Base-by-base conservation (phyloP, 2,797 vertebrate genomes). In the Eupleurogrammus muticus region DNA sequence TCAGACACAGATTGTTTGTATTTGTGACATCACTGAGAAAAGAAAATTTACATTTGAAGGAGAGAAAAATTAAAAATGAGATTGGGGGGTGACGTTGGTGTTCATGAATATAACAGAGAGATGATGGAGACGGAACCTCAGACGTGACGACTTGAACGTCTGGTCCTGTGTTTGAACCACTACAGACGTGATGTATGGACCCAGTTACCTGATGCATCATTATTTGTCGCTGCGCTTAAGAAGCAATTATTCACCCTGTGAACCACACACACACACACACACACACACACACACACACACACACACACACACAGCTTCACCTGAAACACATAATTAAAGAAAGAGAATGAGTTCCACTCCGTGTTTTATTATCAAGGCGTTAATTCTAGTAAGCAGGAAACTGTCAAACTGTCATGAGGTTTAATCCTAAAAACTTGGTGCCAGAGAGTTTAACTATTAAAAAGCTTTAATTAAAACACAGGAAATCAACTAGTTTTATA, bases 301-400 rank as follows among this genome's bases (percentile, higher is more conserved):
- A 62, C 49, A 59, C 21, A 56, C 11, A 72, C 65, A 75, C 65
- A 86, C 83, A 84, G 61, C 55, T 77, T 55, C 79, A 58, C 63
- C 66, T 62, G 60, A 64, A 60, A 53, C 81, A 87, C 87, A 82
- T 88, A 83, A 87, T 90, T 90, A 87, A 65, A 69, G 78, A 82
- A 90, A 89, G 77, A 83, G 89, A 86, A 84, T 79, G n/a, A 77
- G 70, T 87, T 65, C 72, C 83, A 83, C 86, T 87, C 80, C 83
- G 69, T 66, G 85, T 56, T 69, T 38, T 58, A 32, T 66, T 86
- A 81, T 80, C 44, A 69, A 69, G 61, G n/a, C n/a, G n/a, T n/a
- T n/a, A n/a, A n/a, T n/a, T n/a, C n/a, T n/a, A n/a, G n/a, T n/a
- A n/a, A n/a, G n/a, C n/a, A n/a, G n/a, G n/a, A n/a, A n/a, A n/a